These are phyloP conservation scores for Phaenicophaeus curvirostris DNA, from an alignment of 2,797 vertebrate genomes.

Conservation along the genomic window DNA sequence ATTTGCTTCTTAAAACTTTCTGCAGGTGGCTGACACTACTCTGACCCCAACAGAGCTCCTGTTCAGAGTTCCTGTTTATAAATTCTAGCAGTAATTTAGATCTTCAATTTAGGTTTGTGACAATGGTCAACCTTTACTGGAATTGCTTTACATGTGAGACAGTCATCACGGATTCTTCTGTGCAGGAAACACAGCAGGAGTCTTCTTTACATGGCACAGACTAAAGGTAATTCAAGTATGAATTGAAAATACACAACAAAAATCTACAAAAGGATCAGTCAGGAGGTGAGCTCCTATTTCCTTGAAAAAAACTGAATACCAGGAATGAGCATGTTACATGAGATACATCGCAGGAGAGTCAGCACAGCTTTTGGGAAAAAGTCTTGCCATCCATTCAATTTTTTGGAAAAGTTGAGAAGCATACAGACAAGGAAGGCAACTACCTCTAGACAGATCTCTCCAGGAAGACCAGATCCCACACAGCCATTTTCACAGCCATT, in stretches of 20 bases:
- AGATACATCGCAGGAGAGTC: background rate
- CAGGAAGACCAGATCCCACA: background rate
- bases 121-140: background rate
- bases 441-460: no score
- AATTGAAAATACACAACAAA: background rate
- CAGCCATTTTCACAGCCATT: background rate
- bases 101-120: background rate
- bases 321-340: background rate
- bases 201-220: background rate
- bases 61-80: background rate
- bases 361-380: background rate
- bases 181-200: background rate
- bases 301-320: background rate
- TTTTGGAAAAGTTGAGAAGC: background rate
- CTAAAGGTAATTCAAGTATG: background rate
- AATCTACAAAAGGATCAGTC: background rate
- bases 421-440: background rate
- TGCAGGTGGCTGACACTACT: background rate
- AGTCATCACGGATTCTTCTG: background rate
- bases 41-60: background rate
- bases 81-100: background rate
- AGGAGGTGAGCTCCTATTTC: background rate
- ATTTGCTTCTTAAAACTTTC: background rate
- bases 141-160: rapidly evolving
- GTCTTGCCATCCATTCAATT: background rate